These are phyloP conservation scores for Orussus abietinus DNA, from an alignment of 1,140 invertebrate species.

Conservation along the genomic window DNA sequence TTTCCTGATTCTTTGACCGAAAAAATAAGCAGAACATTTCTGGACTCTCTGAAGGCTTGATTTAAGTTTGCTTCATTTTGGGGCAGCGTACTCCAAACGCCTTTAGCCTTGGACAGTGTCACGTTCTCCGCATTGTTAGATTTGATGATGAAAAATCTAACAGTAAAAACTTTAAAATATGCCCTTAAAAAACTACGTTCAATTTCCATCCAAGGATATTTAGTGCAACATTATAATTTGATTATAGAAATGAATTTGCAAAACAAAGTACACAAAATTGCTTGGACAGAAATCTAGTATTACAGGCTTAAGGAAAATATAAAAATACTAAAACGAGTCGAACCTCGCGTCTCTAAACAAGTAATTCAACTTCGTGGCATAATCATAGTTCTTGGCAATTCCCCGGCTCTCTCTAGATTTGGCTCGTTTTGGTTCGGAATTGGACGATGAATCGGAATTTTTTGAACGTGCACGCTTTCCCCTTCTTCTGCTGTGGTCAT, in stretches of 20 bases:
- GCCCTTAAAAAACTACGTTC: conserved; percentile 1
- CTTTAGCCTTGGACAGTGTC: conserved; percentile 88
- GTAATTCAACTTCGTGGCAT: conserved; percentile 87
- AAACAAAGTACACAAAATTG: conserved; percentile 14
- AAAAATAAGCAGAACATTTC: conserved; percentile 94
- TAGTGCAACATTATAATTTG: conserved; percentile 1
- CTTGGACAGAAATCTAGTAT: background rate
- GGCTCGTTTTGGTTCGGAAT: conserved; percentile 49
- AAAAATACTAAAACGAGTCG: conserved; percentile 20
- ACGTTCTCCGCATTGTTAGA: conserved; percentile 98
- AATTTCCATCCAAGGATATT: conserved; percentile 3
- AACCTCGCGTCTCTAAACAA: conserved; percentile 86
- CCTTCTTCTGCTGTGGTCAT: conserved; percentile 52
- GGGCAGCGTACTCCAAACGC: conserved; percentile 95
- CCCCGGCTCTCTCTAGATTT: conserved; percentile 55
- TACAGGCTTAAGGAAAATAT: conserved; percentile 5
- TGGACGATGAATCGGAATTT: conserved; percentile 49
- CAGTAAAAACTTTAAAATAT: conserved; percentile 22
- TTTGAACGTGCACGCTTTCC: conserved; percentile 42
- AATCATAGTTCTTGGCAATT: conserved; percentile 72
- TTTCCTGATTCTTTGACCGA: conserved; percentile 97
- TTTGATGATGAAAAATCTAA: conserved; percentile 91
- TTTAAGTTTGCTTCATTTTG: conserved; percentile 96
- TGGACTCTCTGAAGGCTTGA: conserved; percentile 85
- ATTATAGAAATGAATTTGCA: conserved; percentile 9